Conservation (phyloP, 1,140 invertebrate genomes). For the Drosophila kikkawai region DNA sequence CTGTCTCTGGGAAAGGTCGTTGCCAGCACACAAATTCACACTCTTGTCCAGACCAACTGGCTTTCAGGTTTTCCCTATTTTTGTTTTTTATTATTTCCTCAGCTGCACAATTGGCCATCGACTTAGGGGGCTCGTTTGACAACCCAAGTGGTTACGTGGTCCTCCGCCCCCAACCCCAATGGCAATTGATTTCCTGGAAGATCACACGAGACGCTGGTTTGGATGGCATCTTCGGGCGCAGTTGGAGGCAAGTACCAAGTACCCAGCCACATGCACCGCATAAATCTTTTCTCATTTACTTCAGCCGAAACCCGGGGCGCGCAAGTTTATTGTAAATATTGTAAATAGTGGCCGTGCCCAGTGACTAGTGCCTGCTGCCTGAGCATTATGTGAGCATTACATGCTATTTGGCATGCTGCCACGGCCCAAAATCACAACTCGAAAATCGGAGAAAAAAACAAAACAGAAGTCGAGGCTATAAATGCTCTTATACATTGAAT, state of each 20-base stretch:
- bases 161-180: slow-evolving; percentile 50
- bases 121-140: slow-evolving; percentile 72
- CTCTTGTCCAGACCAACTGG: slow-evolving; percentile 42
- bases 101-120: slow-evolving; percentile 72
- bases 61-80: slow-evolving; percentile 33
- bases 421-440: slow-evolving; percentile 17
- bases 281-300: slow-evolving; percentile 76
- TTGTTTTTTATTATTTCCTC: slow-evolving; percentile 22
- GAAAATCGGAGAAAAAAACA: background rate
- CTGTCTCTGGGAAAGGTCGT: slow-evolving; percentile 58
- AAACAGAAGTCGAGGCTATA: background rate
- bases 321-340: slow-evolving; percentile 47
- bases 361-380: slow-evolving; percentile 7
- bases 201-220: slow-evolving; percentile 56
- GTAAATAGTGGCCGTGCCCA: slow-evolving; percentile 48
- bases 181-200: slow-evolving; percentile 68
- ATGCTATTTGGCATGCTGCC: slow-evolving; percentile 69
- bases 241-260: slow-evolving; percentile 52
- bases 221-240: slow-evolving; percentile 71
- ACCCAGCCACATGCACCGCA: slow-evolving; percentile 66
- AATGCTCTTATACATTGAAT: background rate
- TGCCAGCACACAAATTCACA: slow-evolving; percentile 53
- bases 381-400: slow-evolving; percentile 66
- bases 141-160: slow-evolving; percentile 68
- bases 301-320: slow-evolving; percentile 53